Conservation (phyloP, 35 echinoderm and acorn worm species). For the Patiria miniata region DNA sequence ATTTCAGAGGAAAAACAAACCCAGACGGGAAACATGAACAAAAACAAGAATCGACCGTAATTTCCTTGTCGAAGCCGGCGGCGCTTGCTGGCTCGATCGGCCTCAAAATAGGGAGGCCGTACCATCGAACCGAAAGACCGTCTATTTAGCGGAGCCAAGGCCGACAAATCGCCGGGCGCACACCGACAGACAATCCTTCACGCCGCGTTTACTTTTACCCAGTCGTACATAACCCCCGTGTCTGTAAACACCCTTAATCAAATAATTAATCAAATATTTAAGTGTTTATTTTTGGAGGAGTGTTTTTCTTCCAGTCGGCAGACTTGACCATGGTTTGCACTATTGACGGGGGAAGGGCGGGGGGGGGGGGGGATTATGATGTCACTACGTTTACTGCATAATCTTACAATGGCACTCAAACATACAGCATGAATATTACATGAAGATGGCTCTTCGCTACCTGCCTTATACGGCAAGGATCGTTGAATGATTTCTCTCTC, state of each 20-base stretch:
- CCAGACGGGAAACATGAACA: neutral
- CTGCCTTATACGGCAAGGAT: too few species aligned
- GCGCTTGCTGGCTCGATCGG: neutral
- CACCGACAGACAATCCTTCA: neutral
- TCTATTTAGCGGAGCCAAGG: conserved; percentile 16
- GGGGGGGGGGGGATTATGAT: too few species aligned
- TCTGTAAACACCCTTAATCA: neutral
- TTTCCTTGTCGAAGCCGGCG: neutral
- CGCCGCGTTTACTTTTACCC: neutral
- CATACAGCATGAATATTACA: too few species aligned
- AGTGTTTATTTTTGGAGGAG: neutral
- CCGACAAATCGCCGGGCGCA: neutral
- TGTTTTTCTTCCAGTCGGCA: neutral
- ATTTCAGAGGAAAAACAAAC: too few species aligned
- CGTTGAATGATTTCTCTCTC: too few species aligned
- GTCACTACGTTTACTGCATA: too few species aligned
- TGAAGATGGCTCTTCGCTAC: too few species aligned
- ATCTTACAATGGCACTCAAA: too few species aligned
- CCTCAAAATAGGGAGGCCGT: neutral
- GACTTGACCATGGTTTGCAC: neutral
- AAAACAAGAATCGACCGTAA: neutral
- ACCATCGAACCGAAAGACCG: neutral
- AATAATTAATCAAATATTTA: conserved; percentile 29
- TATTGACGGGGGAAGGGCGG: too few species aligned
- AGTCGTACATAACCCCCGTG: too few species aligned